phyloP scores from a whole-genome alignment of 2,888 invertebrate species.

The Parnassius orleans region DNA sequence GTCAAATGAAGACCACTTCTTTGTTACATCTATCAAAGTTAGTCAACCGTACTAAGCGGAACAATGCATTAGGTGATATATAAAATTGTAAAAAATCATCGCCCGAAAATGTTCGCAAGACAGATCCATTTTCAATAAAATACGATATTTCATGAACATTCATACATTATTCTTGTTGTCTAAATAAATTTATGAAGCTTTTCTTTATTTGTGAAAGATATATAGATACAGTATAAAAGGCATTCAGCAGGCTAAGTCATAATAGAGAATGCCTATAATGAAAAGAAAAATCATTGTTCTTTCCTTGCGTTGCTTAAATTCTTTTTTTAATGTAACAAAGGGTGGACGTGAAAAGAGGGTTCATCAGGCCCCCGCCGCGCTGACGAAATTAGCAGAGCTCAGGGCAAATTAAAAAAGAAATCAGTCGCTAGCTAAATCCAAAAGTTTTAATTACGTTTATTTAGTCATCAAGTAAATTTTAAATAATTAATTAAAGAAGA shows the following conservation, averaged over 20 bases:
- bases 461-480: constrained; percentile 68
- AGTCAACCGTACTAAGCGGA: too few relatives aligned
- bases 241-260: constrained; percentile 2
- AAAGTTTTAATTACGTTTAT: constrained; percentile 81
- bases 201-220: too few relatives aligned
- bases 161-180: too few relatives aligned
- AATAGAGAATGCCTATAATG: constrained; percentile 18
- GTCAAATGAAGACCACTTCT: too few relatives aligned
- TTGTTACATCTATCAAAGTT: too few relatives aligned
- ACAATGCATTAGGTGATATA: too few relatives aligned
- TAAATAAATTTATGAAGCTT: too few relatives aligned
- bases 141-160: too few relatives aligned
- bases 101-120: too few relatives aligned
- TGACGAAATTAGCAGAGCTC: constrained; percentile 70
- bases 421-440: constrained; percentile 70
- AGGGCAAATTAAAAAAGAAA: constrained; percentile 78
- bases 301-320: constrained; percentile 12
- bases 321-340: constrained; percentile 59
- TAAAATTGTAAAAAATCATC: too few relatives aligned
- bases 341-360: constrained; percentile 61
- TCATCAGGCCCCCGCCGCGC: constrained; percentile 72
- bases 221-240: too few relatives aligned
- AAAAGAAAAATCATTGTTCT: constrained; percentile 34
- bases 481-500: constrained; percentile 64
- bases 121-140: too few relatives aligned